Evolutionary conservation across 1,140 invertebrate genomes (phyloP), one percentile per base, ranked within the genome.

Genomic region (Lineus longissimus): DNA sequence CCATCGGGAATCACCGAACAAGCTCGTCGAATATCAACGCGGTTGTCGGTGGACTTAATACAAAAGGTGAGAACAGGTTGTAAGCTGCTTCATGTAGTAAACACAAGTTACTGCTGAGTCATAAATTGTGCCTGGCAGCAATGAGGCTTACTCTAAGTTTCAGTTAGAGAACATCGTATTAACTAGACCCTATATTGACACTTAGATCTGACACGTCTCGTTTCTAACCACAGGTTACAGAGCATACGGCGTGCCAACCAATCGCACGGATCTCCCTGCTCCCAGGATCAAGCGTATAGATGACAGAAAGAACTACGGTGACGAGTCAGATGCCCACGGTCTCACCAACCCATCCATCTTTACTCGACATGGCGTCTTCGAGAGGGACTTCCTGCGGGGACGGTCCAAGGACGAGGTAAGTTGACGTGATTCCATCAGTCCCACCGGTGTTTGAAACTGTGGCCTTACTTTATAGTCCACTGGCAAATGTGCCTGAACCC

Each of bases 211-310:
- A 51, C n/a, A 4, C 4, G 47, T 6, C 6, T 51, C 43, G 36
- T 61, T 41, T 60, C 36, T 64, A 62, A 55, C 19, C 62, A n/a
- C n/a, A 80, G 78, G 65, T 64, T 81, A 75, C 67, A 69, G 80
- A 47, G 70, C 68, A 19, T 82, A 82, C 66, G 80, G 80, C 65
- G 72, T 77, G 17, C 79, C 80, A n/a, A 78, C 76, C 25, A 72
- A 81, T 29, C 66, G 79, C 31, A 69, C 71, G 36, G 79, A 82
- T 66, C 61, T 81, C 36, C 66, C 72, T 17, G 74, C 77, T 31
- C 78, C 79, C 1, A 64, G 74, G 55, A 70, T 78, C 22, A 70
- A 71, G 33, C 68, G 79, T 17, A 65, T 80, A 2, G 63, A 73
- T 62, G 79, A 82, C 63, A 62, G 51, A 4, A 76, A 69, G 23